Conservation (phyloP, 1,140 invertebrate species). For the Radopholus similis region DNA sequence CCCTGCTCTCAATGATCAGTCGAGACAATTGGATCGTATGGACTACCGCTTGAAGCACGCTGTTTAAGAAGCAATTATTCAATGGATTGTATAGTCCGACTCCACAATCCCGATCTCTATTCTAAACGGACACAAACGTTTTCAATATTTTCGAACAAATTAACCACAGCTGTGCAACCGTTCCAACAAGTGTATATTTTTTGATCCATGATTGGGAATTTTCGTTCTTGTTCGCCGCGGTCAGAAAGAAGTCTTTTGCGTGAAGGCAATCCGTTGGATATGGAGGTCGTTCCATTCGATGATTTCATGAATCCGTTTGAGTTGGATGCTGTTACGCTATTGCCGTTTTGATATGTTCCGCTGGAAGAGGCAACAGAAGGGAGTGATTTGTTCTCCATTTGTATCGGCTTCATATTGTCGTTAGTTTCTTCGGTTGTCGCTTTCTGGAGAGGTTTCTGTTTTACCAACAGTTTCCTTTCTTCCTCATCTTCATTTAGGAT, state of each 20-base stretch:
- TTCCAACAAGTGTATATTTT: conserved; percentile 23
- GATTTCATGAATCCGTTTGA: neutral
- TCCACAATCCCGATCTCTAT: conserved; percentile 14
- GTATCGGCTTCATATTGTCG: too few relatives aligned
- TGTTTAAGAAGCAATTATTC: conserved; percentile 40
- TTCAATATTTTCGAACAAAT: neutral
- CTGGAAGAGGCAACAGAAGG: neutral
- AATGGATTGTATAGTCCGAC: conserved; percentile 24
- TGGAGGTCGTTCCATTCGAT: conserved; percentile 3
- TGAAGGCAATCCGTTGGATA: neutral
- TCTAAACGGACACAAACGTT: conserved; percentile 7
- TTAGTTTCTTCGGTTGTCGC: neutral
- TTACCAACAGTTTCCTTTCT: conserved; percentile 6
- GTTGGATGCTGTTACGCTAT: neutral
- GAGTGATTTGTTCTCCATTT: too few relatives aligned
- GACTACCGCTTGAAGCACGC: conserved; percentile 36
- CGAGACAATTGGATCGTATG: conserved; percentile 37
- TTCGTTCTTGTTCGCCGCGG: conserved; percentile 20
- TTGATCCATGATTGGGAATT: conserved; percentile 24
- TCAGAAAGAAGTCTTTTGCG: conserved; percentile 32
- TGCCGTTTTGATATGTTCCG: neutral
- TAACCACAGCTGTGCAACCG: conserved; percentile 14
- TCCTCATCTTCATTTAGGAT: conserved; percentile 6
- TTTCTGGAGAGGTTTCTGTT: too few relatives aligned
- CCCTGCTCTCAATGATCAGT: conserved; percentile 24